Evolutionary conservation across 2,797 vertebrate genomes (phyloP).

Genomic region (Gymnothorax reevesii): DNA sequence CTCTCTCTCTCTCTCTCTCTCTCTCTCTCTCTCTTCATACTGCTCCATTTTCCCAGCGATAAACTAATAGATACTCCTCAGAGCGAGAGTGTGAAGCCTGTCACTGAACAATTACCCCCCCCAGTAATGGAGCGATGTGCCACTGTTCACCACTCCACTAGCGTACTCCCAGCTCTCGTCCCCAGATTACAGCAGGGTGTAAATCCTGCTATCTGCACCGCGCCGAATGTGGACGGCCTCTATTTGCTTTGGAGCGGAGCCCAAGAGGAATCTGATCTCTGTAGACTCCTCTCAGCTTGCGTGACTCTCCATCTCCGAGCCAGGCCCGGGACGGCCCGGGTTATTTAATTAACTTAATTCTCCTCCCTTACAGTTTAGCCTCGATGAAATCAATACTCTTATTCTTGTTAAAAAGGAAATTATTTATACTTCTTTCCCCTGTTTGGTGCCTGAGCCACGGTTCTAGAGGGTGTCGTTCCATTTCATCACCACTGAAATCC

Average conservation of each 20-base stretch:
- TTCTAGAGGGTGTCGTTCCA: conserved; percentile 3
- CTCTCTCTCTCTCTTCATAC: background rate
- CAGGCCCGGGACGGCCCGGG: background rate
- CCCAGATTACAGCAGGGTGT: conserved; percentile 24
- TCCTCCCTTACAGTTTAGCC: conserved; percentile 44
- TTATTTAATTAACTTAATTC: conserved; percentile 32
- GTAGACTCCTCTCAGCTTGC: conserved; percentile 30
- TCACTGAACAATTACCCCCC: conserved; percentile 12
- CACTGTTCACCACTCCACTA: background rate
- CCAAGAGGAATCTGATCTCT: conserved; percentile 33
- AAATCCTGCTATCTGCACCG: conserved; percentile 30
- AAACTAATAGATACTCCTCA: background rate
- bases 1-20: background rate
- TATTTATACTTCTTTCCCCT: conserved; percentile 32
- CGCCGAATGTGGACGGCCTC: conserved; percentile 36
- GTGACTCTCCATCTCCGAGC: background rate
- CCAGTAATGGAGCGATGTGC: background rate
- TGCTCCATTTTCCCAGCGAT: conserved; percentile 2
- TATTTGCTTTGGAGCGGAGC: conserved; percentile 35
- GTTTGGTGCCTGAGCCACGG: background rate
- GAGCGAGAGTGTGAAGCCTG: background rate
- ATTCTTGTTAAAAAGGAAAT: conserved; percentile 45
- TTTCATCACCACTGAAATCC: conserved; percentile 59
- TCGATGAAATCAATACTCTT: conserved; percentile 38
- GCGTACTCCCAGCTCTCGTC: background rate